Evolutionary conservation across 2,888 invertebrate species (phyloP).

Genomic region (Acanthosepion lycidas): DNA sequence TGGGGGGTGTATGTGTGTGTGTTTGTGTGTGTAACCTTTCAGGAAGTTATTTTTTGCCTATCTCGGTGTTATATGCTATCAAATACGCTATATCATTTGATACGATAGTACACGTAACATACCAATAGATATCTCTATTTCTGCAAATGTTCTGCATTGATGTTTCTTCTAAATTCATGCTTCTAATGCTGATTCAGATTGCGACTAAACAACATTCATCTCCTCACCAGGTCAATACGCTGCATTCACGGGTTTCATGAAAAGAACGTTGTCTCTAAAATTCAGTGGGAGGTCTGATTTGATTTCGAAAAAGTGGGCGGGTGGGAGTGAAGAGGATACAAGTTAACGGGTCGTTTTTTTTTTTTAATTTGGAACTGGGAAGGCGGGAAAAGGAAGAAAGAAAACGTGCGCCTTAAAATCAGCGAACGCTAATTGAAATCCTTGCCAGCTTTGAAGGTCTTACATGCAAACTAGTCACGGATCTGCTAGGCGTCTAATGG

Average conservation of each 20-base stretch:
- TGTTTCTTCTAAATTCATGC: background rate
- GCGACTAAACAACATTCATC: background rate
- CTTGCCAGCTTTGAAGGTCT: slow-evolving; percentile 33
- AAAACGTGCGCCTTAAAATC: background rate
- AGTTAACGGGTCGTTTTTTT: background rate
- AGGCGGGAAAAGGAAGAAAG: background rate
- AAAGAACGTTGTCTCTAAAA: background rate
- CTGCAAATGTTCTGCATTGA: background rate
- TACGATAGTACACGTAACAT: no score
- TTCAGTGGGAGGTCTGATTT: background rate
- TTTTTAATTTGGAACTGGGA: background rate
- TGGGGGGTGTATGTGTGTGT: no score
- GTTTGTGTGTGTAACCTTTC: no score
- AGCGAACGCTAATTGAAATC: slow-evolving; percentile 14
- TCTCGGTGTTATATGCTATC: no score
- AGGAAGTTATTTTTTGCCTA: no score
- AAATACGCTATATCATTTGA: no score
- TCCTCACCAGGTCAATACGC: slow-evolving; percentile 4
- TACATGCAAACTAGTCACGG: slow-evolving; percentile 33
- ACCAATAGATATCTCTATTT: background rate
- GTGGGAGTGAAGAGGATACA: background rate
- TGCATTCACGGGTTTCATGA: background rate
- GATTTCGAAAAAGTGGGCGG: background rate
- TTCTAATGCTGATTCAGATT: background rate
- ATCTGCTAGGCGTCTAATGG: background rate